phyloP scores from a whole-genome alignment of 1,140 invertebrate species.

The Hyles vespertilio region DNA sequence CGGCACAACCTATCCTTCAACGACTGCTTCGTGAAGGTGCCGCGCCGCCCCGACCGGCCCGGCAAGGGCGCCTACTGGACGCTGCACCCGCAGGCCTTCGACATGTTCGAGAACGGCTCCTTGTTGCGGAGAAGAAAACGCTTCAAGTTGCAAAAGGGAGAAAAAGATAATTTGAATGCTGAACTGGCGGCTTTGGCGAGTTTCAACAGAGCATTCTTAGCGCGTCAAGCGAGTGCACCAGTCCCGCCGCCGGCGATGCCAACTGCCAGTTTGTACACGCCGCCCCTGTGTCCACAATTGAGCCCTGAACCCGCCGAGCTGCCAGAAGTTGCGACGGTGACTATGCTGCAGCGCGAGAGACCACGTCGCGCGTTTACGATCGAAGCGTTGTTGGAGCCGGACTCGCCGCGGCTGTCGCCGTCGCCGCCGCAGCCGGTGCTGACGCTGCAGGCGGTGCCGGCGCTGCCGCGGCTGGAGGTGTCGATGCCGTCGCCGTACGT shows the following conservation, averaged over 20 bases:
- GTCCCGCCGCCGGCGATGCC: slow-evolving; percentile 52
- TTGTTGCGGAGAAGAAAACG: slow-evolving; percentile 85
- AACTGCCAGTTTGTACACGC: slow-evolving; percentile 43
- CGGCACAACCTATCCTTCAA: slow-evolving; percentile 94
- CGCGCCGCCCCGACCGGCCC: slow-evolving; percentile 87
- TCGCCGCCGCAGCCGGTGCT: slow-evolving; percentile 45
- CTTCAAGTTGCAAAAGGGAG: slow-evolving; percentile 80
- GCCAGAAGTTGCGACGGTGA: slow-evolving; percentile 40
- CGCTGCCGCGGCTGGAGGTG: slow-evolving; percentile 40
- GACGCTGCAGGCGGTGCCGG: slow-evolving; percentile 25
- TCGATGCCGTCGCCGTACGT: slow-evolving; percentile 50
- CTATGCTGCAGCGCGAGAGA: slow-evolving; percentile 49
- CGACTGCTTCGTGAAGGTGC: slow-evolving; percentile 95
- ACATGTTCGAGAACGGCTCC: slow-evolving; percentile 96
- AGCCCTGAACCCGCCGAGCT: slow-evolving; percentile 68
- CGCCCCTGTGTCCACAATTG: slow-evolving; percentile 42
- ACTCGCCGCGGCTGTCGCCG: slow-evolving; percentile 46
- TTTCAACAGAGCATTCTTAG: slow-evolving; percentile 80
- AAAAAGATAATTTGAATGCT: slow-evolving; percentile 77
- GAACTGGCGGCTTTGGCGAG: slow-evolving; percentile 83
- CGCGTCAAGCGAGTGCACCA: slow-evolving; percentile 67
- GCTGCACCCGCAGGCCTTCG: slow-evolving; percentile 88
- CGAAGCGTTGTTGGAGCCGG: slow-evolving; percentile 78
- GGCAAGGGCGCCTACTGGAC: slow-evolving; percentile 95
- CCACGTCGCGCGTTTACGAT: slow-evolving; percentile 86